Conservation (phyloP, 2,888 invertebrate species). For the Panorpa germanica region DNA sequence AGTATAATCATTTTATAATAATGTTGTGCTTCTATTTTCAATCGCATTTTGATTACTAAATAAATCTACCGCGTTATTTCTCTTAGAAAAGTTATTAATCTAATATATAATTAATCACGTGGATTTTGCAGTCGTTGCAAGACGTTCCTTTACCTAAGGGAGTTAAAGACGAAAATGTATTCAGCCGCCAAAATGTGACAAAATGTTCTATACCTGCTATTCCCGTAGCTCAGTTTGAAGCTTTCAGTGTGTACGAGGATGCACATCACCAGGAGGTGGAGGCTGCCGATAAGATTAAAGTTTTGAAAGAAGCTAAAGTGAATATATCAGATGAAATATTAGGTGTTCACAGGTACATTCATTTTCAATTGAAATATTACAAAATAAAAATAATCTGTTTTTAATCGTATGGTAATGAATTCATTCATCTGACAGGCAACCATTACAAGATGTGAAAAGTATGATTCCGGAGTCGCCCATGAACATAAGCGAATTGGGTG, state of each 20-base stretch:
- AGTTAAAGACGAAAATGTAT: too few species aligned
- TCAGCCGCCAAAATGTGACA: too few species aligned
- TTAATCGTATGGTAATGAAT: conserved; percentile 8
- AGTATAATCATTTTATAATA: conserved; percentile 18
- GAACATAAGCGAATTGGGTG: conserved; percentile 29
- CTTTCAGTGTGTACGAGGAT: conserved; percentile 60
- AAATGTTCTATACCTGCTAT: conserved; percentile 20
- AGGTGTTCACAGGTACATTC: conserved; percentile 19
- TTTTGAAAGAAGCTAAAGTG: conserved; percentile 23
- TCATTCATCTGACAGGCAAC: conserved; percentile 10
- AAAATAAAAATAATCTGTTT: conserved; percentile 11
- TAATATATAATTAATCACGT: too few species aligned
- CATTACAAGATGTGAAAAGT: conserved; percentile 25
- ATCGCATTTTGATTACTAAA: conserved; percentile 10
- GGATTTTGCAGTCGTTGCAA: too few species aligned
- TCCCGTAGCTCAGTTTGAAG: conserved; percentile 54
- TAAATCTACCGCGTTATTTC: too few species aligned
- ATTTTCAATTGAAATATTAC: background rate
- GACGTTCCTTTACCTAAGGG: too few species aligned
- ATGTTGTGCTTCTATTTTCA: conserved; percentile 4
- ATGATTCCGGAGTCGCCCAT: conserved; percentile 33
- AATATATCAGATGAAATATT: conserved; percentile 19
- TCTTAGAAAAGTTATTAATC: too few species aligned
- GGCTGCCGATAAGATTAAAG: conserved; percentile 21
- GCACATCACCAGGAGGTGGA: conserved; percentile 13